These are phyloP conservation scores for Dicerorhinus sumatrensis DNA, from an alignment of 2,113 vertebrate genomes.

Conservation along the genomic window DNA sequence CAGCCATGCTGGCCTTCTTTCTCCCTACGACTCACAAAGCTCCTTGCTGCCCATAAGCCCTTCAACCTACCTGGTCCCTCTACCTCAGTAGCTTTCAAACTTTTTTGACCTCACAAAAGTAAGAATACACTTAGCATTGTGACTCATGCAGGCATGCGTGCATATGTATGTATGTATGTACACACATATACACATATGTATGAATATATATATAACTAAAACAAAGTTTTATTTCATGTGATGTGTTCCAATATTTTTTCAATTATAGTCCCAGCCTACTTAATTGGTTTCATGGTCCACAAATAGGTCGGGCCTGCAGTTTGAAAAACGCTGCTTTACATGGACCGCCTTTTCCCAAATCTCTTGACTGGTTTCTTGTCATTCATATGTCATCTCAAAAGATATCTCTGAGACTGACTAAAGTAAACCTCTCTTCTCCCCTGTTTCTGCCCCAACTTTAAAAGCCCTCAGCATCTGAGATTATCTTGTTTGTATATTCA, in stretches of 20 bases:
- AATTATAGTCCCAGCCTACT: neutral
- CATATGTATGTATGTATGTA: neutral
- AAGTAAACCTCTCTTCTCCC: neutral
- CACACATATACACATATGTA: neutral
- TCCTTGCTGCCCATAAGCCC: neutral
- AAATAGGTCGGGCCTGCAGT: neutral
- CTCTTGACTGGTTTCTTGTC: constrained; percentile 33
- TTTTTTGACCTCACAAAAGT: constrained; percentile 2
- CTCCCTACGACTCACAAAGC: neutral
- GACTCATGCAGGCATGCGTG: neutral
- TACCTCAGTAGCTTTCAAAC: neutral
- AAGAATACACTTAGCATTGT: constrained; percentile 17
- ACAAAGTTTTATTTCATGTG: neutral
- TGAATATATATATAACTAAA: neutral
- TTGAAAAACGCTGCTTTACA: constrained; percentile 26
- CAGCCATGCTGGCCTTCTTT: neutral
- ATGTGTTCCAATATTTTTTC: neutral
- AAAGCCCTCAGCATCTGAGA: constrained; percentile 26
- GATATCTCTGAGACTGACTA: neutral
- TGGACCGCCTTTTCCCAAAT: constrained; percentile 8
- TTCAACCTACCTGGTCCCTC: neutral
- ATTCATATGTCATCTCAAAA: constrained; percentile 21
- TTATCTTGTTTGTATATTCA: constrained; percentile 3
- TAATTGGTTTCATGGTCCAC: neutral
- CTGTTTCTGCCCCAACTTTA: neutral